These are phyloP conservation scores for Xiphorhynchus elegans DNA, from an alignment of 2,113 vertebrate genomes.

Conservation along the genomic window DNA sequence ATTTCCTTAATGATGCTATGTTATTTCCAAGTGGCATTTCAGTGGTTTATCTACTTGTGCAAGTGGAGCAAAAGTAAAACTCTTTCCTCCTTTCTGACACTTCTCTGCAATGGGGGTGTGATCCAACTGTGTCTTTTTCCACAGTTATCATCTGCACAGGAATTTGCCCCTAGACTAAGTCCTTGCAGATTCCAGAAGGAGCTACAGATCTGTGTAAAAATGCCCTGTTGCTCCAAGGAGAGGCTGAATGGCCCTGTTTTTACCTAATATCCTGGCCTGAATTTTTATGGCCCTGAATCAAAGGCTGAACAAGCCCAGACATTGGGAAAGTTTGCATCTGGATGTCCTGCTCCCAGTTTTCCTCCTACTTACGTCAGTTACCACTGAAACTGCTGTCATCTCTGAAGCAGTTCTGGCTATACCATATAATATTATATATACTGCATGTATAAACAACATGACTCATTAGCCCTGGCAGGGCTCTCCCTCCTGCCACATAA, in stretches of 20 bases:
- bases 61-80: not conserved
- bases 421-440: rapidly evolving
- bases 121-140: not conserved
- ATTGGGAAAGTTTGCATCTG: not conserved
- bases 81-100: not conserved
- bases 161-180: not conserved
- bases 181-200: not conserved
- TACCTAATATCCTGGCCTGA: not conserved
- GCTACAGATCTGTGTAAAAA: not conserved
- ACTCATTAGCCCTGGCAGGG: not conserved
- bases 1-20: not conserved
- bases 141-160: not conserved
- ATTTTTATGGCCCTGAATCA: not conserved
- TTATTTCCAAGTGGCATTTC: not conserved
- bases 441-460: not conserved
- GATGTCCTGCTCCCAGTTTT: not conserved
- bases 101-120: not conserved
- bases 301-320: not conserved
- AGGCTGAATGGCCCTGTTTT: not conserved
- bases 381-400: not conserved
- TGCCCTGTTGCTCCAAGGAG: not conserved
- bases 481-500: not conserved
- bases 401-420: not conserved
- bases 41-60: not conserved
- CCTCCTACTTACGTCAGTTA: not conserved